Evolutionary conservation across 1,140 invertebrate genomes (phyloP), one percentile per base, ranked within the genome.

Genomic region (Ridgeia piscesae): DNA sequence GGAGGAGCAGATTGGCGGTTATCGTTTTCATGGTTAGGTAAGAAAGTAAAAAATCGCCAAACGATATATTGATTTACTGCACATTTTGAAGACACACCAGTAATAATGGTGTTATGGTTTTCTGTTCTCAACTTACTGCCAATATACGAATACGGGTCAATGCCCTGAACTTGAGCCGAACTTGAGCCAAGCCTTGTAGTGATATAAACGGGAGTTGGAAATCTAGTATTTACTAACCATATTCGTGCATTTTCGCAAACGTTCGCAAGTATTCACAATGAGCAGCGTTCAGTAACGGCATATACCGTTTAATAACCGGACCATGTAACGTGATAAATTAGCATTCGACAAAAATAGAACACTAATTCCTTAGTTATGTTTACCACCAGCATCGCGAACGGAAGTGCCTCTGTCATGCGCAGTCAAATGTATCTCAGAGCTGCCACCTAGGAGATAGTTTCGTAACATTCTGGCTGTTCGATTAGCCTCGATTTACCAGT

Each of bases 301-400:
- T 31, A 77, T 2, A 2, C 14, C 27, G 58, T 1, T 77, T 77
- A 21, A 77, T 27, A 77, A 77, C 58, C 58, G 17, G 8, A 21
- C 11, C 27, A 77, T 77, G 14, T 31, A 77, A 4, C 58, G 17
- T 77, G 27, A 1, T 77, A 77, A 77, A 31, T 77, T 77, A 77
- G 58, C 58, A 77, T 77, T 21, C 58, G 27, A 77, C 27, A 77
- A 77, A 77, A 42, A 77, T 17, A 77, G 58, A 77, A 77, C 14
- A 21, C 58, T 77, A 77, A 77, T 77, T 77, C 58, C 58, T 77
- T 77, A 77, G 58, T 77, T 77, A 77, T 77, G 58, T 77, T 77
- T 77, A 77, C 58, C 58, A 77, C 58, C 58, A 77, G 58, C 58
- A 77, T 77, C 58, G 58, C 27, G 11, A 77, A 21, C 58, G 58